Conservation (phyloP, 2,113 vertebrate species). For the Phoenicopterus ruber region DNA sequence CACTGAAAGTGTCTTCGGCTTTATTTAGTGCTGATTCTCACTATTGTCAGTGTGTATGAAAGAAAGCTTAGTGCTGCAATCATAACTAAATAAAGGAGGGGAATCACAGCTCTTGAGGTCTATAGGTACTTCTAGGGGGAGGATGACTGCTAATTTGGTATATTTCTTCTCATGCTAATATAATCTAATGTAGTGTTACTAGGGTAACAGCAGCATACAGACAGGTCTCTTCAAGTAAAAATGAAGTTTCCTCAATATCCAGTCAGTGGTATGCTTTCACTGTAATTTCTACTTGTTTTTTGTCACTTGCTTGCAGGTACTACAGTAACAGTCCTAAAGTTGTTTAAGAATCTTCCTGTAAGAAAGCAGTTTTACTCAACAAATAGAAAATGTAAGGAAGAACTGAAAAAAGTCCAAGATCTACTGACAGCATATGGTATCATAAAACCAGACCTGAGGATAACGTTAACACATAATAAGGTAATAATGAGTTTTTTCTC, state of each 20-base stretch:
- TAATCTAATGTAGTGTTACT: neutral
- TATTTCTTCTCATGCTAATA: neutral
- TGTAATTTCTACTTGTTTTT: neutral
- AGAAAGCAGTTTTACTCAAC: conserved; percentile 92
- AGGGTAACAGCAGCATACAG: neutral
- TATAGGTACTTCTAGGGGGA: neutral
- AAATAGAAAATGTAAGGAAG: conserved; percentile 91
- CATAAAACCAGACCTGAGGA: conserved; percentile 88
- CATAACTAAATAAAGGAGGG: neutral
- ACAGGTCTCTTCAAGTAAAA: neutral
- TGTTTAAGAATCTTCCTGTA: conserved; percentile 95
- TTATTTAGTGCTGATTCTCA: neutral
- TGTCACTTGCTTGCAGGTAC: conserved; percentile 79
- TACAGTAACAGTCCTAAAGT: conserved; percentile 84
- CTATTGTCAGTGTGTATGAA: neutral
- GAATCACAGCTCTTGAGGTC: neutral
- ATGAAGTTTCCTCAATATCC: neutral
- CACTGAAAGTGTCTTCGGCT: neutral
- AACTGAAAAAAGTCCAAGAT: conserved; percentile 89
- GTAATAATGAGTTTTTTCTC: conserved; percentile 55
- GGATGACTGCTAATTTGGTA: neutral
- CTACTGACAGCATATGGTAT: conserved; percentile 87
- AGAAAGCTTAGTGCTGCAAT: neutral
- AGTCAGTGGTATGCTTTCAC: neutral
- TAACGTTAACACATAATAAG: conserved; percentile 91